These are phyloP conservation scores for Cebidichthys violaceus DNA, from an alignment of 2,113 vertebrate genomes.

Conservation along the genomic window DNA sequence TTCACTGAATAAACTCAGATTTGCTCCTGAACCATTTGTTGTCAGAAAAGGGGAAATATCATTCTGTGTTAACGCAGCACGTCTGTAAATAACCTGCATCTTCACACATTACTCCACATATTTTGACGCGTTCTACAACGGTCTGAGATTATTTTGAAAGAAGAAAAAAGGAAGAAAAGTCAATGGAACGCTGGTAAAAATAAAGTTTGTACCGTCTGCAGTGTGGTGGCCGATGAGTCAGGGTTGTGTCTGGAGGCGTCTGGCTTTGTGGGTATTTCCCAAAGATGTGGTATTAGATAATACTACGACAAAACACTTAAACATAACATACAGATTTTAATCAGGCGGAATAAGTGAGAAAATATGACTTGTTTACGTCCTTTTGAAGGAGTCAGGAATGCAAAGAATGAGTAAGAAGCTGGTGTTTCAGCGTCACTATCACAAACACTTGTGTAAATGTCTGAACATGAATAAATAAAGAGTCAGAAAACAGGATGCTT, in stretches of 20 bases:
- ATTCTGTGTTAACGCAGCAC: constrained; percentile 15
- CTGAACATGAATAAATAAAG: not conserved
- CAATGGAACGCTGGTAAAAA: constrained; percentile 53
- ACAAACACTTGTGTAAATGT: not conserved
- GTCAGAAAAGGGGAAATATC: constrained; percentile 44
- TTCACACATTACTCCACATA: not conserved
- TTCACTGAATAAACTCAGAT: constrained; percentile 7
- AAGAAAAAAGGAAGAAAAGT: constrained; percentile 61
- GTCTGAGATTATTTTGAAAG: constrained; percentile 57
- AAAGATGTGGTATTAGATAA: constrained; percentile 33
- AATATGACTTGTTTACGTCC: not conserved
- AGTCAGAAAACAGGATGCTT: not conserved
- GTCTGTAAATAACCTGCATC: constrained; percentile 30
- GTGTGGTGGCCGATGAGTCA: constrained; percentile 70
- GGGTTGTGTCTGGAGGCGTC: constrained; percentile 66
- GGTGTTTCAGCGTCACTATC: not conserved
- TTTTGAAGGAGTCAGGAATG: not conserved
- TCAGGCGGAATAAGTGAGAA: not conserved
- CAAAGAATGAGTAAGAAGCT: not conserved
- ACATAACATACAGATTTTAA: not conserved
- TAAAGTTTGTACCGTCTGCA: constrained; percentile 55
- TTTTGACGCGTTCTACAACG: constrained; percentile 31
- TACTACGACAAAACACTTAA: not conserved
- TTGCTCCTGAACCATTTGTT: not conserved
- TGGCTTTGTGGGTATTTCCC: constrained; percentile 72